Evolutionary conservation across 2,113 vertebrate genomes (phyloP).

Genomic region (Tetrax tetrax): DNA sequence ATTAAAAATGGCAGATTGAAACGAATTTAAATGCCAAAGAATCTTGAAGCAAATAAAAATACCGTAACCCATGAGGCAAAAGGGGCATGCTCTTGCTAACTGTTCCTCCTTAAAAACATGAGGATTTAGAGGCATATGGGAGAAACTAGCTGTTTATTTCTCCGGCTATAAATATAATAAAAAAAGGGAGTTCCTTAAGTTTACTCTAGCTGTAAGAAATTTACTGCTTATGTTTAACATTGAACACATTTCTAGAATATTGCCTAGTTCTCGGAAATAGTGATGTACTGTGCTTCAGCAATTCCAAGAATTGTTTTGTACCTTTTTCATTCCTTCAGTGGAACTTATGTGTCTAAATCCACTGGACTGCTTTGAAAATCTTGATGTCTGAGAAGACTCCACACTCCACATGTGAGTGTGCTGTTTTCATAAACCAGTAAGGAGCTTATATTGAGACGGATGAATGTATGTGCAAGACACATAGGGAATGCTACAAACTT

Average conservation of each 20-base stretch:
- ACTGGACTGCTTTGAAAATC: not conserved
- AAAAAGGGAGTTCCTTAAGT: not conserved
- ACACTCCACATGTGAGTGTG: not conserved
- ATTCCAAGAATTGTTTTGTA: not conserved
- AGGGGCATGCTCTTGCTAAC: not conserved
- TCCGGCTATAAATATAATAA: not conserved
- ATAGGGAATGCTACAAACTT: not conserved
- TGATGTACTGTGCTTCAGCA: not conserved
- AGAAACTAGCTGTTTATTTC: not conserved
- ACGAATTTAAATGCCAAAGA: not conserved
- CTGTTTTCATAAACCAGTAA: not conserved
- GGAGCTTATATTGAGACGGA: not conserved
- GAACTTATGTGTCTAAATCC: not conserved
- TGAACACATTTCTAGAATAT: not conserved
- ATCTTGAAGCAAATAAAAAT: not conserved
- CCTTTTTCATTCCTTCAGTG: not conserved
- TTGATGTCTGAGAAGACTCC: not conserved
- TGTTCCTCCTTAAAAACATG: not conserved
- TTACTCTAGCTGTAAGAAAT: not conserved
- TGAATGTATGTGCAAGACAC: not conserved
- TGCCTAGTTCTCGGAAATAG: not conserved
- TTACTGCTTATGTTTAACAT: not conserved
- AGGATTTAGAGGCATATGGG: not conserved
- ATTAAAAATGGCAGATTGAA: not conserved
- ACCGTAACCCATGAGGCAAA: not conserved